Evolutionary conservation across 2,113 vertebrate species (phyloP).

Genomic region (Trematomus loennbergii): DNA sequence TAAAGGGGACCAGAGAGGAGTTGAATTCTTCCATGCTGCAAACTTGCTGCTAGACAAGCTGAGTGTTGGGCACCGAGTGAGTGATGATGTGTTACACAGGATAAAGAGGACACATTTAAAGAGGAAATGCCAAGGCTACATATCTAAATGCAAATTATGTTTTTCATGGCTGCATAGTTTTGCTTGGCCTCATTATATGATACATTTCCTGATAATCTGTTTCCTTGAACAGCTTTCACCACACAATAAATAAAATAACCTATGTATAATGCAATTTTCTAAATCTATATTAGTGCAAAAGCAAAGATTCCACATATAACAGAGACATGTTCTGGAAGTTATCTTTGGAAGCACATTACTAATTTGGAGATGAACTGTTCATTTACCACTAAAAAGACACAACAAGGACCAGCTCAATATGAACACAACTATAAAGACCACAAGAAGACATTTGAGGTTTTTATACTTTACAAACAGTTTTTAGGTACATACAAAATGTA

Average conservation of each 20-base stretch:
- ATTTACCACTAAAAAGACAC: too few species aligned
- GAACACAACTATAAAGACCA: too few species aligned
- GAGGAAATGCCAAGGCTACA: background rate
- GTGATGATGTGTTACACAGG: too few species aligned
- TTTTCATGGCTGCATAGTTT: background rate
- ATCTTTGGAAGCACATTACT: too few species aligned
- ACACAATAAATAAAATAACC: background rate
- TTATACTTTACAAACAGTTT: too few species aligned
- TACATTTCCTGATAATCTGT: background rate
- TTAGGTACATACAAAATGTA: too few species aligned
- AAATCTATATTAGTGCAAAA: background rate
- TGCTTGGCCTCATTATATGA: background rate
- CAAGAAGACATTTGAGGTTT: too few species aligned
- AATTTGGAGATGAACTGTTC: too few species aligned
- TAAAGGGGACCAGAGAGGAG: background rate
- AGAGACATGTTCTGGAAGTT: too few species aligned
- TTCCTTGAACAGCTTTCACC: background rate
- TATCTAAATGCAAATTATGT: background rate
- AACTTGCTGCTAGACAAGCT: background rate
- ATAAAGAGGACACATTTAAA: background rate
- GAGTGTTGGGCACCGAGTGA: background rate
- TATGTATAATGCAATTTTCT: background rate
- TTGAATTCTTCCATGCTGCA: slow-evolving; percentile 27
- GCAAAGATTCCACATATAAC: background rate
- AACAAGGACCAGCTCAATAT: too few species aligned